Conservation (phyloP, 2,797 vertebrate species). For the Labeo calbasu region DNA sequence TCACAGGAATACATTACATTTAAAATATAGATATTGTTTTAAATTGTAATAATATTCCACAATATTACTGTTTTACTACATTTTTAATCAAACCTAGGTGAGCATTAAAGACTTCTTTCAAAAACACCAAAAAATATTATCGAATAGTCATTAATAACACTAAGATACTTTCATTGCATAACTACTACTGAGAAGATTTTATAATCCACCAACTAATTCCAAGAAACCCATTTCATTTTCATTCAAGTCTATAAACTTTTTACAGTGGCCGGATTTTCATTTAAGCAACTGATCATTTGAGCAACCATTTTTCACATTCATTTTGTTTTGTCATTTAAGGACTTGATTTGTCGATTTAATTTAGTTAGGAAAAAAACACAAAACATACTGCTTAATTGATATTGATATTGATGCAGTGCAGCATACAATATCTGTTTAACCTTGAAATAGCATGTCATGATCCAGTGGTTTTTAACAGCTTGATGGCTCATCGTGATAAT, state of each 20-base stretch:
- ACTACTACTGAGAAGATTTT: neutral
- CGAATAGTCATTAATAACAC: neutral
- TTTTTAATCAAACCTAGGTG: neutral
- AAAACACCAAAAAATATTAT: neutral
- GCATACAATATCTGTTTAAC: neutral
- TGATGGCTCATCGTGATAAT: neutral
- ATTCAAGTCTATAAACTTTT: neutral
- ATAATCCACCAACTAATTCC: neutral
- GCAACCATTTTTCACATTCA: neutral
- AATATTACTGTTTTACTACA: neutral
- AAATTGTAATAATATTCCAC: neutral
- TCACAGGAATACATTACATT: neutral
- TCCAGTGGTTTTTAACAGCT: constrained; percentile 1
- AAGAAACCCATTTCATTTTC: neutral
- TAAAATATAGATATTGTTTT: neutral
- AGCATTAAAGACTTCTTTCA: neutral
- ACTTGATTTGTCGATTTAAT: neutral
- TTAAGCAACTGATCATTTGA: neutral
- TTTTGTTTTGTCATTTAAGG: neutral
- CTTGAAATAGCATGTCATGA: neutral
- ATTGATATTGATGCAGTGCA: neutral
- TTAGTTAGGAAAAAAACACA: neutral
- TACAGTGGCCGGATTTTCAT: neutral
- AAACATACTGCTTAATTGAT: constrained; percentile 17
- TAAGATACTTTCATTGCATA: neutral